These are phyloP conservation scores for Druon quercuslanigerum DNA, from an alignment of 1,140 invertebrate genomes.

Conservation along the genomic window DNA sequence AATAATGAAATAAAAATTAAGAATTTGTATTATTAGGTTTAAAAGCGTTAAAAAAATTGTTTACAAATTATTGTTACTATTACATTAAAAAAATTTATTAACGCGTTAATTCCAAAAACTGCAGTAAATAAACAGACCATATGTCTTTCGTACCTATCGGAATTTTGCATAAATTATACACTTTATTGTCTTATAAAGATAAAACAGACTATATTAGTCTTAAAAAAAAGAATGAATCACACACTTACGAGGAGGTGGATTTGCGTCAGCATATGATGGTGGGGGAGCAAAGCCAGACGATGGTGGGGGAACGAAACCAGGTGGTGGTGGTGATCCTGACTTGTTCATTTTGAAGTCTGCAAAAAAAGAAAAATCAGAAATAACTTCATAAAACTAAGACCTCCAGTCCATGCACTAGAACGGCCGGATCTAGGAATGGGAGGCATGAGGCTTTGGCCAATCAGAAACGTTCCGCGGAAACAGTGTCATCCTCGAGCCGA, in stretches of 20 bases:
- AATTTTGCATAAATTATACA: slow-evolving; percentile 2
- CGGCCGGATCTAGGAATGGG: no score
- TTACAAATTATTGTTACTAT: no score
- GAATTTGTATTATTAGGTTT: no score
- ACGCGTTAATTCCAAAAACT: no score
- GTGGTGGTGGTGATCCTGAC: slow-evolving; percentile 37
- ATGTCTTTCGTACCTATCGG: background rate
- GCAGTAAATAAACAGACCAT: no score
- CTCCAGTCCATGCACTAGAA: no score
- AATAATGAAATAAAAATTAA: no score
- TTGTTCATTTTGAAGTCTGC: slow-evolving; percentile 11
- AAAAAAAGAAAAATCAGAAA: background rate
- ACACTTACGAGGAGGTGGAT: slow-evolving; percentile 15
- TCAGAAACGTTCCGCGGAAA: no score
- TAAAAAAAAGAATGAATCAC: slow-evolving; percentile 27
- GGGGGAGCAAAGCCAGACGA: slow-evolving; percentile 48
- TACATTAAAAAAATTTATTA: no score
- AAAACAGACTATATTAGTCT: background rate
- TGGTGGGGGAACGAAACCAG: slow-evolving; percentile 48
- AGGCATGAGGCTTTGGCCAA: no score
- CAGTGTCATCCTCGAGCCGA: no score
- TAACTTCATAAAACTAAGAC: background rate
- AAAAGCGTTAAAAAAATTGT: no score
- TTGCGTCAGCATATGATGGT: slow-evolving; percentile 41
- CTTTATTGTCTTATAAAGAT: slow-evolving; percentile 25